Conservation (phyloP, 2,888 invertebrate genomes). For the Volucella zonaria region DNA sequence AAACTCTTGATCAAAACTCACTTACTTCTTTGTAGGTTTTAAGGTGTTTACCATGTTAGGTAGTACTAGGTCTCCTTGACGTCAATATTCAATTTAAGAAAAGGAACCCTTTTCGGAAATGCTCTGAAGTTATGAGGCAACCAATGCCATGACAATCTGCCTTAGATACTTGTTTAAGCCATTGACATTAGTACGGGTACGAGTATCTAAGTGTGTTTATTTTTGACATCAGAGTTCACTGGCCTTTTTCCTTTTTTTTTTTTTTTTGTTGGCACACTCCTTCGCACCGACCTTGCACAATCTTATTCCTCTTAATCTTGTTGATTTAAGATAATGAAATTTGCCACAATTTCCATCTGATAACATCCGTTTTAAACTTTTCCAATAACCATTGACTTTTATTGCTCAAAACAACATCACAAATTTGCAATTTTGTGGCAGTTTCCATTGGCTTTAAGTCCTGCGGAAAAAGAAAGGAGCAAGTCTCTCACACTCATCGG, state of each 20-base stretch:
- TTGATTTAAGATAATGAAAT: constrained; percentile 51
- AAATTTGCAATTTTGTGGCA: constrained; percentile 39
- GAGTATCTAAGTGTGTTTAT: neutral
- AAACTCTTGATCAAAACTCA: no score
- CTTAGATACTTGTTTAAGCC: no score
- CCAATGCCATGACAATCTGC: no score
- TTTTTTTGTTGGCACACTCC: neutral
- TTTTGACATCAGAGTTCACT: neutral
- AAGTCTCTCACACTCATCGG: neutral
- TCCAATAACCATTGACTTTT: constrained; percentile 53
- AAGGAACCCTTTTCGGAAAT: no score
- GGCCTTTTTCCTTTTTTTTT: neutral
- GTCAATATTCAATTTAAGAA: no score
- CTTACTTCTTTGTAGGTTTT: no score
- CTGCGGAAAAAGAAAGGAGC: constrained; percentile 6
- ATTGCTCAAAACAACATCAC: constrained; percentile 50
- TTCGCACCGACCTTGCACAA: constrained; percentile 9
- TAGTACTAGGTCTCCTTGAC: no score
- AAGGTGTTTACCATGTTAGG: no score
- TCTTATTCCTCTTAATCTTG: constrained; percentile 24
- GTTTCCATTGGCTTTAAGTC: constrained; percentile 5
- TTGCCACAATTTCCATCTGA: constrained; percentile 20
- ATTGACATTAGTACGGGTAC: neutral
- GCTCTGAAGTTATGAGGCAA: no score
- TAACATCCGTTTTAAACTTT: constrained; percentile 37